Base-by-base conservation (phyloP, 2,888 invertebrate species). In the Pammene aurita region DNA sequence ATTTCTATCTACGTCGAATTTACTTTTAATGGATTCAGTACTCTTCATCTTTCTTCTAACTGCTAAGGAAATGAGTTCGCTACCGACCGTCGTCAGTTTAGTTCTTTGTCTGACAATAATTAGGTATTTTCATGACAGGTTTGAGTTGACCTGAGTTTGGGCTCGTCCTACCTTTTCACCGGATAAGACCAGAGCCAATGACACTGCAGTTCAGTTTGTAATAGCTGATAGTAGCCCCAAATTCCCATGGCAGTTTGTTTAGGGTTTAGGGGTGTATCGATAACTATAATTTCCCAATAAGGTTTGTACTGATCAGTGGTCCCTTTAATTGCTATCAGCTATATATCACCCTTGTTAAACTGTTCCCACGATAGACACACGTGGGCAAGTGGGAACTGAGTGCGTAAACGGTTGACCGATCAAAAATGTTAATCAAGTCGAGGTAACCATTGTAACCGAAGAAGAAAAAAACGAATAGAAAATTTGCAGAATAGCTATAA, bases 301-400 rank as follows among this genome's bases (percentile, higher is more conserved):
- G 63, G 67, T 58, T 63, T 57, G 68, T 65, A 62, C 55, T 62
- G 65, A 72, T 67, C 52, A 67, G 48, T 72, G 73, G 67, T 73
- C 76, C 76, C 81, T 85, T 87, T 91, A 91, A 88, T 89, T 87
- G 85, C 72, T 87, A 88, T 89, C 86, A 77, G 77, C 77, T 66
- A 74, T 84, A 81, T 82, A 86, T 84, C 87, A 84, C 90, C 88
- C 90, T 86, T 76, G 88, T 87, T 89, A 88, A 88, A 86, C 80
- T 83, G 74, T 89, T 91, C 90, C 89, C 92, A 90, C 86, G 84
- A 71, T 66, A 66, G 72, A 67, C 77, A 74, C 75, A 78, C 84
- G 83, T 85, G 69, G 68, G 63, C 75, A 76, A 77, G 77, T 81
- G 75, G 75, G 76, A 76, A 57, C 41, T 16, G 5, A 26, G 11